Evolutionary conservation across 2,797 vertebrate species (phyloP), one percentile per base, ranked within the genome.

Genomic region (Hyperoplus lanceolatus): DNA sequence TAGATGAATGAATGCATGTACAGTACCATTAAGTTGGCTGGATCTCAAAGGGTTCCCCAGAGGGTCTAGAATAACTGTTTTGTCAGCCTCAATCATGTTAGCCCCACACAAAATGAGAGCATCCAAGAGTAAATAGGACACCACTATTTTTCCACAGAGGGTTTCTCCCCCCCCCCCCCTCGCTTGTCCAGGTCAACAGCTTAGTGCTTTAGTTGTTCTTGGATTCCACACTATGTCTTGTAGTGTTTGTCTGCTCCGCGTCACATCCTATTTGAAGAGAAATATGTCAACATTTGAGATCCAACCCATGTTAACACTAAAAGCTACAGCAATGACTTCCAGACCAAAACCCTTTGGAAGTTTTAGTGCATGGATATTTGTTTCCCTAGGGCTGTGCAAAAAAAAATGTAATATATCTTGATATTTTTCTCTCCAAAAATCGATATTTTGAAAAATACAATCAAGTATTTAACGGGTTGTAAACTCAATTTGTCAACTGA

Each of bases 21-120:
- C 42, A 12, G 39, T 36, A 8, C 53, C 62, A 18, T 75, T 78
- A 79, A 10, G 50, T 79, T 78, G 83, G 65, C 81, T 75, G 86
- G 82, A 89, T 87, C 82, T 84, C 77, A 82, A 81, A 79, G 39
- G 77, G 63, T 72, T 86, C 70, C 81, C 56, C 48, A 9, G 49
- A 68, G 62, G 64, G n/a, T 42, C 70, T 6, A 36, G 58, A 61
- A 55, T 42, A 66, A 60, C 16, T 1, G 69, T 70, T 83, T 82
- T 71, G 70, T 65, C 73, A 56, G 9, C 18, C 39, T 51, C 55
- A 49, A 64, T 79, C 61, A 74, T 36, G 43, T 57, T 53, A 49
- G 74, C 66, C 42, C 29, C 43, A 68, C 53, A 69, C 75, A 79
- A 72, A 72, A n/a, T 54, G 58, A 61, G 54, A 78, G 51, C 77